phyloP scores from a whole-genome alignment of 2,888 invertebrate species.

The Orchesellides sinensis region DNA sequence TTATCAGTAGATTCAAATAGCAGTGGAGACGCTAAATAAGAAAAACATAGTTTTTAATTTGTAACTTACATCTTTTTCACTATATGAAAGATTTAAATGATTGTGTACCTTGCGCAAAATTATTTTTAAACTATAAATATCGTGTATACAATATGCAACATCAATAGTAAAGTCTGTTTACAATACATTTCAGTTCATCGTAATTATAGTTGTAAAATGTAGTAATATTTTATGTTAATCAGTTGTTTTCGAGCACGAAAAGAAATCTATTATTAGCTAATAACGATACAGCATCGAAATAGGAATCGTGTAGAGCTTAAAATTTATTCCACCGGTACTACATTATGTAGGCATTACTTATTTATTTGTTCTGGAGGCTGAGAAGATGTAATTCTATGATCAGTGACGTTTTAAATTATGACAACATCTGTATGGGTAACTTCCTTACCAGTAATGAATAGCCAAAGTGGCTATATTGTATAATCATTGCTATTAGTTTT shows the following conservation, averaged over 20 bases:
- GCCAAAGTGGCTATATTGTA: too few relatives aligned
- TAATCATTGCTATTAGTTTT: too few relatives aligned
- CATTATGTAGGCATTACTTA: too few relatives aligned
- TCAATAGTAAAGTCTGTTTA: conserved; percentile 37
- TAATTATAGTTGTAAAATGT: neutral
- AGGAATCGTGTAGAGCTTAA: too few relatives aligned
- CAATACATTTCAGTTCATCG: conserved; percentile 43
- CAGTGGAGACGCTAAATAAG: conserved; percentile 17
- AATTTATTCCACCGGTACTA: too few relatives aligned
- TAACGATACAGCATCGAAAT: too few relatives aligned
- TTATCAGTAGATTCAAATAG: neutral
- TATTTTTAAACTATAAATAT: conserved; percentile 34
- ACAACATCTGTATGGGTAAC: too few relatives aligned
- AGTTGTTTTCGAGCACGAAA: neutral
- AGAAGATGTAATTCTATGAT: too few relatives aligned
- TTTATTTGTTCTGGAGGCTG: too few relatives aligned
- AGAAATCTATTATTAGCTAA: neutral
- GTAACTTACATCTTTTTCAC: neutral
- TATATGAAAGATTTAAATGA: neutral
- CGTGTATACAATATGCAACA: conserved; percentile 14
- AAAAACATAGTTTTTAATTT: neutral
- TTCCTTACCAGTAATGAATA: too few relatives aligned
- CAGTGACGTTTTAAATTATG: too few relatives aligned
- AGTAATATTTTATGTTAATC: neutral
- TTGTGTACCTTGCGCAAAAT: conserved; percentile 8